These are phyloP conservation scores for Miichthys miiuy DNA, from an alignment of 2,797 vertebrate species.

Conservation along the genomic window DNA sequence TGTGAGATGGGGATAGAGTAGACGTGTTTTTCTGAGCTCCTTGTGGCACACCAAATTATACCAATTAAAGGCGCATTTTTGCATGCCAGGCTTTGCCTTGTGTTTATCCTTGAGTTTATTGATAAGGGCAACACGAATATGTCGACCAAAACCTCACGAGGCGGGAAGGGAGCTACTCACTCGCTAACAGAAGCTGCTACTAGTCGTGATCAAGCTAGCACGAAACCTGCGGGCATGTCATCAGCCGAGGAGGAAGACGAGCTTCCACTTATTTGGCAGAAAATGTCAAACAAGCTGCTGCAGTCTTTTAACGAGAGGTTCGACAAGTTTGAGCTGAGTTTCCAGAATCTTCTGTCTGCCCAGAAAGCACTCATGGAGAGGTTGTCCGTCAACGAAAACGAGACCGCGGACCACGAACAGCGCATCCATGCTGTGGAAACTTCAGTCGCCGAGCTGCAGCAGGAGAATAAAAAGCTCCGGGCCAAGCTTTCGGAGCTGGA, in stretches of 20 bases:
- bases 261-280: background rate
- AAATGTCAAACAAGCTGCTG: background rate
- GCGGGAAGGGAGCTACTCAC: too few relatives aligned
- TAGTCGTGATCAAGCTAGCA: background rate
- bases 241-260: background rate
- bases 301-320: background rate
- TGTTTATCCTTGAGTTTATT: too few relatives aligned
- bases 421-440: background rate
- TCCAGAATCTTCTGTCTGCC: background rate
- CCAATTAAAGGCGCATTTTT: too few relatives aligned
- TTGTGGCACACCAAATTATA: too few relatives aligned
- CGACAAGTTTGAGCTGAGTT: background rate
- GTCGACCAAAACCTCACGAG: background rate
- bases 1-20: too few relatives aligned
- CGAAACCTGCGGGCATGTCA: too few relatives aligned
- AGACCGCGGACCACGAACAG: background rate
- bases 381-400: background rate
- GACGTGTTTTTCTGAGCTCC: too few relatives aligned
- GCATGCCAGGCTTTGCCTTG: too few relatives aligned
- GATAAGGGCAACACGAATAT: background rate
- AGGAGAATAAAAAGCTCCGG: background rate
- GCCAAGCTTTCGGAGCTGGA: too few relatives aligned
- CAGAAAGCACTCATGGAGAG: background rate
- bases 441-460: background rate
- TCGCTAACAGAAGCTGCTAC: too few relatives aligned